These are phyloP conservation scores for Phalloptychus januarius DNA, from an alignment of 2,797 vertebrate species.

Conservation along the genomic window DNA sequence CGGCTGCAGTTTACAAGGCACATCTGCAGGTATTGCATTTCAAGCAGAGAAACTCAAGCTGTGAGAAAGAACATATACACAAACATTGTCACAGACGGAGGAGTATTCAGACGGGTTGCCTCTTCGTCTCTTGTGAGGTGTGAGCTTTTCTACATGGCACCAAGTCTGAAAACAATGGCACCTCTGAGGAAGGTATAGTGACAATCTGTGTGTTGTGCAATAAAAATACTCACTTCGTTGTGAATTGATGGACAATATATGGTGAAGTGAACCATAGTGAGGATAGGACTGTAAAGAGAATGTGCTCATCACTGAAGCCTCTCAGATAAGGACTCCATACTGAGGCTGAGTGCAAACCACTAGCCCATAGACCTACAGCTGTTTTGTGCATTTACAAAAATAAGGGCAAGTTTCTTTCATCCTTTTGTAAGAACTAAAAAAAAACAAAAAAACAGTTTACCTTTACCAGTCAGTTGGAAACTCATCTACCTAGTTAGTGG, in stretches of 20 bases:
- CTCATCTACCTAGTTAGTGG: neutral
- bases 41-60: constrained; percentile 69
- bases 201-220: constrained; percentile 61
- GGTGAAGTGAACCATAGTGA: constrained; percentile 32
- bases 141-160: constrained; percentile 44
- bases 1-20: constrained; percentile 69
- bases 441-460: neutral
- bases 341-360: neutral
- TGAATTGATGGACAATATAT: constrained; percentile 51
- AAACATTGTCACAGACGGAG: constrained; percentile 46
- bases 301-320: neutral
- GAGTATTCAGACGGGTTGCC: constrained; percentile 47
- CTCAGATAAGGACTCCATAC: neutral
- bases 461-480: neutral
- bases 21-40: constrained; percentile 80
- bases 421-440: neutral
- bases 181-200: constrained; percentile 50
- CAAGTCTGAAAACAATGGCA: constrained; percentile 39
- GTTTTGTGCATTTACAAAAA: neutral
- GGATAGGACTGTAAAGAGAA: constrained; percentile 39
- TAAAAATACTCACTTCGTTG: constrained; percentile 47
- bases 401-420: neutral
- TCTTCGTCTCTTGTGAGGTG: constrained; percentile 55
- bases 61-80: constrained; percentile 48
- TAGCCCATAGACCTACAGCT: neutral